A percentile compares a stretch with the other conserved stretches of the same genome.
Conservation (phyloP, 2,797 vertebrate genomes). For the Coregonus ussuriensis region DNA sequence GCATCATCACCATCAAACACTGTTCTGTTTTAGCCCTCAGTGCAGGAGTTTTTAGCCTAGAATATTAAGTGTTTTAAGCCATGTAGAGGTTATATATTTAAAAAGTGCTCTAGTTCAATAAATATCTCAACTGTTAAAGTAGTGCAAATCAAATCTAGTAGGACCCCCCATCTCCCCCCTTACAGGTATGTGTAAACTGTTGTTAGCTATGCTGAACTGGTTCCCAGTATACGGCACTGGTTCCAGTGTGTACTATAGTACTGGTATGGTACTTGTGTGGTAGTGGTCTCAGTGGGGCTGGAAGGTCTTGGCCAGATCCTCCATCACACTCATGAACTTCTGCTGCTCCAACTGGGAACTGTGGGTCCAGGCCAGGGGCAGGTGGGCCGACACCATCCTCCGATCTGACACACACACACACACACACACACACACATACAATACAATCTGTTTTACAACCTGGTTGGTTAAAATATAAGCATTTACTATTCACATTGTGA, state of each 20-base stretch:
- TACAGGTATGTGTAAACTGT: neutral
- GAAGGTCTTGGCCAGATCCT: slow-evolving; percentile 77
- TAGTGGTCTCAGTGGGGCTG: slow-evolving; percentile 72
- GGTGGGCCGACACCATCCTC: slow-evolving; percentile 71
- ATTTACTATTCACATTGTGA: neutral
- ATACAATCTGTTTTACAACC: slow-evolving; percentile 2
- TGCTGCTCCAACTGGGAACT: slow-evolving; percentile 77
- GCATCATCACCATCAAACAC: slow-evolving; percentile 43
- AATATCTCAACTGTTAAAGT: neutral
- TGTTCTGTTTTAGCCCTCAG: neutral
- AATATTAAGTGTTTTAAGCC: slow-evolving; percentile 18
- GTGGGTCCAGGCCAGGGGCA: slow-evolving; percentile 81
- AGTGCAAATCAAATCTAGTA: neutral
- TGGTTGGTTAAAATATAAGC: neutral
- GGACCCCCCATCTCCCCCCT: neutral
- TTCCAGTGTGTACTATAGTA: neutral
- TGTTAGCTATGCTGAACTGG: slow-evolving; percentile 35
- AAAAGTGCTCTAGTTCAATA: neutral
- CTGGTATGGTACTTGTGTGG: neutral
- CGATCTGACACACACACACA: slow-evolving; percentile 63
- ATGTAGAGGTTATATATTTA: neutral
- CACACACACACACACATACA: slow-evolving; percentile 32
- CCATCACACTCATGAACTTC: slow-evolving; percentile 76
- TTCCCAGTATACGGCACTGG: neutral
- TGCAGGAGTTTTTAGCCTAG: neutral